Evolutionary conservation across 2,888 invertebrate species (phyloP).

Genomic region (Amiota communis): DNA sequence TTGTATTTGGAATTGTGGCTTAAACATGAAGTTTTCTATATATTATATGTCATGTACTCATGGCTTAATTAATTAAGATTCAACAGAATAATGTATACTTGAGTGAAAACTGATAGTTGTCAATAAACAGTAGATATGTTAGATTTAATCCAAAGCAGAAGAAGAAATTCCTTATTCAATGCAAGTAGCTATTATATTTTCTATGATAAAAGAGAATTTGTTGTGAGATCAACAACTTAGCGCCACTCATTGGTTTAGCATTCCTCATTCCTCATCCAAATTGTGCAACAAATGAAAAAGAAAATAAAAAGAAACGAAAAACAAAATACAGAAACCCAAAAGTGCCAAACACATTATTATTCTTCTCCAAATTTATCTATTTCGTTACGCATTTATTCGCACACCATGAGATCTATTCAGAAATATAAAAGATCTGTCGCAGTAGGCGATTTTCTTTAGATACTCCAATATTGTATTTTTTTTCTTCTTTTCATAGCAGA

Average conservation of each 20-base stretch:
- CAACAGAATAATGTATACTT: background rate
- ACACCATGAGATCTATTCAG: slow-evolving; percentile 32
- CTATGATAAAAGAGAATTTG: too few relatives aligned
- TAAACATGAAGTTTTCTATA: too few relatives aligned
- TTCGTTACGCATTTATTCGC: slow-evolving; percentile 22
- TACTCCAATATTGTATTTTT: background rate
- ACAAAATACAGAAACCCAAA: background rate
- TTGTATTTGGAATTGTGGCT: too few relatives aligned
- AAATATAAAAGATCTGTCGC: slow-evolving; percentile 33
- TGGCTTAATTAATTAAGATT: background rate
- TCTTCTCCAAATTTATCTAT: background rate
- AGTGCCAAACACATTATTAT: background rate
- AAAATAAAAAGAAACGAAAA: too few relatives aligned
- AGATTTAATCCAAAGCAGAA: too few relatives aligned
- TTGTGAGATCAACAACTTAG: background rate
- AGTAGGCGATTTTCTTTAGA: background rate
- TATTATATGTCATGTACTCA: too few relatives aligned
- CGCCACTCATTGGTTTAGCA: background rate
- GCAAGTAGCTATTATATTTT: too few relatives aligned
- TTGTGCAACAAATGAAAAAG: background rate
- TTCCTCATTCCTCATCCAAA: background rate
- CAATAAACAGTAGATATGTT: too few relatives aligned
- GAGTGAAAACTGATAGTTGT: too few relatives aligned
- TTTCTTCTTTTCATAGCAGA: background rate
- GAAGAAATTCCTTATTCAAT: too few relatives aligned